A percentile compares a stretch with the other conserved stretches of the same genome.
phyloP scores from a whole-genome alignment of 2,113 vertebrate genomes.

The Anhinga rufa region DNA sequence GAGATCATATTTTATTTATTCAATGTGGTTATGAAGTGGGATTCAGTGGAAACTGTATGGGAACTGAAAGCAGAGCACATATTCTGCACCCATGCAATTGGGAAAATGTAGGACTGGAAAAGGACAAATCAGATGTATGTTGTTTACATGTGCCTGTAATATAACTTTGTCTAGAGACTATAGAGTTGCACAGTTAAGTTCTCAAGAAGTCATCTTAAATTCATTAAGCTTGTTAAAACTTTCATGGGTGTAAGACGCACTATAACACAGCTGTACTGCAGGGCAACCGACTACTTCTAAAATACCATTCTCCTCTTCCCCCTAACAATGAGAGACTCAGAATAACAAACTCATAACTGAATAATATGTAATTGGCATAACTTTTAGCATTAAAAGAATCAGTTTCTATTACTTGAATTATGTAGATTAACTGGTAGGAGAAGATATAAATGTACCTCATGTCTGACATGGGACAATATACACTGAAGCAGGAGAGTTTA shows the following conservation, averaged over 20 bases:
- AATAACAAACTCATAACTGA: neutral
- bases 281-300: neutral
- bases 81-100: neutral
- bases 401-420: neutral
- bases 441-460: neutral
- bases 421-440: neutral
- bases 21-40: neutral
- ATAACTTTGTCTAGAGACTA: neutral
- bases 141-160: neutral
- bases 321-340: neutral
- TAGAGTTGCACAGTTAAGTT: neutral
- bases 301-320: neutral
- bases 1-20: neutral
- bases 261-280: neutral
- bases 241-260: neutral
- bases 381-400: neutral
- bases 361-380: neutral
- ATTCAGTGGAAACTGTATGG: neutral
- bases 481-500: neutral
- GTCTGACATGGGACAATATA: neutral
- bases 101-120: neutral
- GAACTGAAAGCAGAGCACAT: neutral
- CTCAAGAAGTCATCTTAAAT: constrained; percentile 3
- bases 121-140: neutral
- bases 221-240: neutral